Conservation (phyloP, 1,140 invertebrate genomes). For the Drosophila ficusphila region DNA sequence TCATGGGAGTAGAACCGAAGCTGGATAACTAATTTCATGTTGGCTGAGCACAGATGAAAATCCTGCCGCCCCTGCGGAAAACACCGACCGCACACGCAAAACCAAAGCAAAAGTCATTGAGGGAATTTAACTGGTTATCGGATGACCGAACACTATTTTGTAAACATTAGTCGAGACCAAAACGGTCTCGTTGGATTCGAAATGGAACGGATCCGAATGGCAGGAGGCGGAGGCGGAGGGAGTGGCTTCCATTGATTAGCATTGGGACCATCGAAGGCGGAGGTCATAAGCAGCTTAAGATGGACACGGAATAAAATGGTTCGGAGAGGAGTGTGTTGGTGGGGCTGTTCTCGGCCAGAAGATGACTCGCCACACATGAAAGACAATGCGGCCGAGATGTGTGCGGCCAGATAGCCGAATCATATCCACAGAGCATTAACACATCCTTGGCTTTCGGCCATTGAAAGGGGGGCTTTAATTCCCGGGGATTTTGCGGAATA, state of each 20-base stretch:
- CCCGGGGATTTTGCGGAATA: background rate
- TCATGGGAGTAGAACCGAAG: slow-evolving; percentile 16
- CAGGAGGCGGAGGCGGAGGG: too few relatives aligned
- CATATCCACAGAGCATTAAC: slow-evolving; percentile 24
- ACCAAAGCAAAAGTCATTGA: slow-evolving; percentile 69
- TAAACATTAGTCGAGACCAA: slow-evolving; percentile 68
- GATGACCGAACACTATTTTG: slow-evolving; percentile 73
- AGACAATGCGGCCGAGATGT: background rate
- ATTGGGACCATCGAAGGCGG: slow-evolving; percentile 40
- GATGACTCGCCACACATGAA: slow-evolving; percentile 22
- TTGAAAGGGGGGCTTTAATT: slow-evolving; percentile 25
- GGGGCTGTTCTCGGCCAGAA: background rate
- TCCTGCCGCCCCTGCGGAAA: background rate
- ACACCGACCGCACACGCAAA: slow-evolving; percentile 37
- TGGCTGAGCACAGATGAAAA: slow-evolving; percentile 56
- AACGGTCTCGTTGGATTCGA: slow-evolving; percentile 32
- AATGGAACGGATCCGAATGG: too few relatives aligned
- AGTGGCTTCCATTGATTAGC: slow-evolving; percentile 40
- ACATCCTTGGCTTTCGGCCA: slow-evolving; percentile 5
- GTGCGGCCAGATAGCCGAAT: slow-evolving; percentile 8
- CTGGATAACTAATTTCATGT: slow-evolving; percentile 76
- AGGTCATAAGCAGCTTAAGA: slow-evolving; percentile 39
- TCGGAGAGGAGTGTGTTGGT: background rate
- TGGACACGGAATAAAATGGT: background rate
- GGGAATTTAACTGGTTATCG: slow-evolving; percentile 72